Evolutionary conservation across 2,797 vertebrate species (phyloP).

Genomic region (Dipus sagitta): DNA sequence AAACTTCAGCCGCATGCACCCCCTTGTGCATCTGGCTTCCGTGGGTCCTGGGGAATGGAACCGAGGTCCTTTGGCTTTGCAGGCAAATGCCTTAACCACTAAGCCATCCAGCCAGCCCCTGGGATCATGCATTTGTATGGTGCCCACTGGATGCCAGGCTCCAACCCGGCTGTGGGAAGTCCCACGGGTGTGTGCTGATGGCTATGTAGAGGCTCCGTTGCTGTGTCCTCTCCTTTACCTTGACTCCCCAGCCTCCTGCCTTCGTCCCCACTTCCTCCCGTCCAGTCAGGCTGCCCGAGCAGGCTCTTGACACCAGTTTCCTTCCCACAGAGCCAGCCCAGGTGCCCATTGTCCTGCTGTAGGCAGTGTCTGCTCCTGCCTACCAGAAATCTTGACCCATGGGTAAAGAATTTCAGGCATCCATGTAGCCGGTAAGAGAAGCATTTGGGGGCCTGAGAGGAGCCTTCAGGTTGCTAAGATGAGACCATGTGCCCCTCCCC

Average conservation of each 20-base stretch:
- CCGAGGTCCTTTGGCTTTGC: too few species aligned
- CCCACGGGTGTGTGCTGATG: neutral
- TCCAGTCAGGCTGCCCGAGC: neutral
- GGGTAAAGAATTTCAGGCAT: neutral
- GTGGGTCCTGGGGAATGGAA: too few species aligned
- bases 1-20: too few species aligned
- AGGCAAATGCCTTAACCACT: too few species aligned
- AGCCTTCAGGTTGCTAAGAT: neutral
- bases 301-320: neutral
- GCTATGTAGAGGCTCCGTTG: fast-evolving
- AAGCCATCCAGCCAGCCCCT: too few species aligned
- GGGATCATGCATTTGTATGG: neutral
- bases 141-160: neutral
- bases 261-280: neutral
- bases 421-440: neutral
- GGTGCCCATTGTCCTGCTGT: neutral
- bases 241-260: neutral
- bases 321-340: neutral
- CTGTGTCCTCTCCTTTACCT: neutral
- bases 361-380: neutral
- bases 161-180: neutral
- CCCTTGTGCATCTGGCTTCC: too few species aligned
- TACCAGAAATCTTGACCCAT: neutral
- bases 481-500: neutral
- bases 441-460: neutral